Evolutionary conservation across 2,888 invertebrate genomes (phyloP).

Genomic region (Bruchidius siliquastri): DNA sequence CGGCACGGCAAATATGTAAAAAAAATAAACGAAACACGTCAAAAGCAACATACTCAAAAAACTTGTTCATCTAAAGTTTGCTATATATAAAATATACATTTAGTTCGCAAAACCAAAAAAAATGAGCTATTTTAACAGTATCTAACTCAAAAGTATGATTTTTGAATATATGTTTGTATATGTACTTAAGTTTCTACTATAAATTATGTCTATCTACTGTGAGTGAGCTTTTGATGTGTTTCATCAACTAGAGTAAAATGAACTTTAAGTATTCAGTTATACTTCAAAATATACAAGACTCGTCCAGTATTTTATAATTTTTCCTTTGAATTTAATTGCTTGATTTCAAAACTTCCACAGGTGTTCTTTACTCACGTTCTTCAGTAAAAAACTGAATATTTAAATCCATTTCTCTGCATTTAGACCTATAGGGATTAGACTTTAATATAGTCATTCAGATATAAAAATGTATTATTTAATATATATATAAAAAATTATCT

Average conservation of each 20-base stretch:
- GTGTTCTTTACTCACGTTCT: not conserved
- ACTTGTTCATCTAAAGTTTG: not conserved
- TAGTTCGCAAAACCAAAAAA: too few relatives aligned
- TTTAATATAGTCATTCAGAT: conserved; percentile 37
- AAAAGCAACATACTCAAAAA: conserved; percentile 19
- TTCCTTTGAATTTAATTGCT: not conserved
- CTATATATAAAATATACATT: conserved; percentile 1
- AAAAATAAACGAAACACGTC: conserved; percentile 26
- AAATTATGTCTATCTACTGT: conserved; percentile 9
- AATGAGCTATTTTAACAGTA: not conserved
- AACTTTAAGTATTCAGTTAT: conserved; percentile 4
- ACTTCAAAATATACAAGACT: not conserved
- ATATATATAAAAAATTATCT: conserved; percentile 38
- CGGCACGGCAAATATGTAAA: not conserved
- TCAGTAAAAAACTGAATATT: not conserved
- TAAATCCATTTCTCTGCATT: conserved; percentile 2
- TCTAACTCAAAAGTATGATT: conserved; percentile 5
- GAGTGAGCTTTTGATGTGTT: conserved; percentile 26
- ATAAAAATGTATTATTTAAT: conserved; percentile 41
- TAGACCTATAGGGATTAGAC: conserved; percentile 37
- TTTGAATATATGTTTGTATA: conserved; percentile 4
- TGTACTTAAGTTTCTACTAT: conserved; percentile 23
- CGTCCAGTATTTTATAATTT: not conserved
- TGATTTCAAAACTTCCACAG: not conserved
- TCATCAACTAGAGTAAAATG: conserved; percentile 6